These are phyloP conservation scores for Acleris literana DNA, from an alignment of 2,888 invertebrate genomes.

Conservation along the genomic window DNA sequence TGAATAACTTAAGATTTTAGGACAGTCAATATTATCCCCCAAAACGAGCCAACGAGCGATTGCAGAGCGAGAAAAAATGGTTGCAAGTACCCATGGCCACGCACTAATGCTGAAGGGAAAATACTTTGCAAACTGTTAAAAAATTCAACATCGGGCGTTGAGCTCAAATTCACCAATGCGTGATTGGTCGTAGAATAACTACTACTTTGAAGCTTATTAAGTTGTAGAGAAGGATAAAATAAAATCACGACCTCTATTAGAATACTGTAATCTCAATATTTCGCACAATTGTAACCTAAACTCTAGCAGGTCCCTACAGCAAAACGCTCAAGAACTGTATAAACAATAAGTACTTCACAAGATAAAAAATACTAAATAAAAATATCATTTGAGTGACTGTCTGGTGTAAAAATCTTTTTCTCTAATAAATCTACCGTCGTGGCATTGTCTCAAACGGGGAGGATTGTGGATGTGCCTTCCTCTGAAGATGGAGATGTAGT, in stretches of 20 bases:
- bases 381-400: constrained; percentile 52
- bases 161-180: too few relatives aligned
- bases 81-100: too few relatives aligned
- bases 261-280: constrained; percentile 77
- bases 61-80: too few relatives aligned
- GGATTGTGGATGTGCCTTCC: constrained; percentile 75
- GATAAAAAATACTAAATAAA: constrained; percentile 41
- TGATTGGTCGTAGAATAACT: too few relatives aligned
- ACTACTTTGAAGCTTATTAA: not conserved
- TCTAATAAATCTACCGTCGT: constrained; percentile 75
- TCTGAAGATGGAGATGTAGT: constrained; percentile 77
- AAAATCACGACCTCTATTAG: constrained; percentile 51
- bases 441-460: constrained; percentile 72
- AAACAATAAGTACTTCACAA: constrained; percentile 69
- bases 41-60: too few relatives aligned
- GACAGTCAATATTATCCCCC: too few relatives aligned
- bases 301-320: constrained; percentile 75
- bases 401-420: constrained; percentile 64
- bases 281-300: constrained; percentile 61
- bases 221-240: not conserved
- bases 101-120: too few relatives aligned
- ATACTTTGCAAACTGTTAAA: too few relatives aligned
- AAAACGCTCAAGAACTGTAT: constrained; percentile 60
- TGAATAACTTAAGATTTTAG: too few relatives aligned
- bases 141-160: too few relatives aligned